Evolutionary conservation across 2,113 vertebrate genomes (phyloP).

Genomic region (Phrynocephalus versicolor): DNA sequence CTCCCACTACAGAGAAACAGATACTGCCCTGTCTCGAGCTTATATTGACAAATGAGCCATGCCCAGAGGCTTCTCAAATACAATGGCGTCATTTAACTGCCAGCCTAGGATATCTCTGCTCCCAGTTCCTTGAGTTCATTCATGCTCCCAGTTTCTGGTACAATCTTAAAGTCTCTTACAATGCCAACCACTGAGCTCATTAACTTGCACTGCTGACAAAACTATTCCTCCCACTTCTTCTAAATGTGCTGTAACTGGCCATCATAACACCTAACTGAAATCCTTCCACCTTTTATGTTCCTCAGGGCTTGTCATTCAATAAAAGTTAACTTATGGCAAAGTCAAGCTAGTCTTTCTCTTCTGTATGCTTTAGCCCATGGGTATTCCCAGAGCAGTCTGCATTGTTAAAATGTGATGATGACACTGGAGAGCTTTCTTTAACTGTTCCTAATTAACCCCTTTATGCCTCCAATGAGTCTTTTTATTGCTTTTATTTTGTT

Average conservation of each 20-base stretch:
- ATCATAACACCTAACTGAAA: constrained; percentile 17
- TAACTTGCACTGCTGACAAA: constrained; percentile 9
- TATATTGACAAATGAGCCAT: background rate
- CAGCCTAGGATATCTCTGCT: constrained; percentile 1
- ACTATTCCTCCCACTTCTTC: background rate
- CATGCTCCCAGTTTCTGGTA: constrained; percentile 25
- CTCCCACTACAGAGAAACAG: constrained; percentile 13
- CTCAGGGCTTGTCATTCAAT: constrained; percentile 2
- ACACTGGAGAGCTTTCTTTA: background rate
- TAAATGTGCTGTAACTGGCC: background rate
- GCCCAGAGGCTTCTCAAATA: constrained; percentile 8
- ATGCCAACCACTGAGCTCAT: constrained; percentile 5
- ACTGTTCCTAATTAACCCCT: background rate
- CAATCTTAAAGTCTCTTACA: constrained; percentile 31
- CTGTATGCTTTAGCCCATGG: background rate
- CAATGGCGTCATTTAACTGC: constrained; percentile 33
- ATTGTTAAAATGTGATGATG: background rate
- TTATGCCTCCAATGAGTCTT: background rate
- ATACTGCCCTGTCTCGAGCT: background rate
- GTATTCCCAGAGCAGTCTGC: background rate
- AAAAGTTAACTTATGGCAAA: constrained; percentile 20
- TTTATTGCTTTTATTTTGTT: background rate
- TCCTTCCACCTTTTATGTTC: constrained; percentile 5
- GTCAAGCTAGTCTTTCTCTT: background rate
- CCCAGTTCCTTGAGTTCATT: background rate